Base-by-base conservation (phyloP, 2,113 vertebrate species). In the Heptranchias perlo region DNA sequence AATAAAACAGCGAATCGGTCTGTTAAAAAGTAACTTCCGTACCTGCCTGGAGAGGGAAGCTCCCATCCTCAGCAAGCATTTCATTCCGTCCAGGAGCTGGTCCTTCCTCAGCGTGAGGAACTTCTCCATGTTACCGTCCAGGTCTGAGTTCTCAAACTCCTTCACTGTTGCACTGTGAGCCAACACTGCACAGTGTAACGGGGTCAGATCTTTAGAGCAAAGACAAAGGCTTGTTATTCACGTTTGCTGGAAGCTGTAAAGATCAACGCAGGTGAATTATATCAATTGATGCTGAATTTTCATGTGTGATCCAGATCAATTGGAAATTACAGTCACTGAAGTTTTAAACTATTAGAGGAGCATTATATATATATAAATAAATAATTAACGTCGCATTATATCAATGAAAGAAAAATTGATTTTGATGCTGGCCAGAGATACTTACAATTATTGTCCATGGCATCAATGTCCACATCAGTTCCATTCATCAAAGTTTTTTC, bases 1-100 rank as follows among this genome's bases (percentile, higher is more conserved):
- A 62, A 64, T 21, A 93, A 39, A 62, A 31, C 84, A 7, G 44
- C 7, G 18, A 86, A 61, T 54, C 2, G n/a, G 35, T 76, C 14
- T 5, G 73, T 76, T 76, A 76, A 76, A n/a, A 47, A 44, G 39
- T 44, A 47, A 47, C 87, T 16, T 0, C 96, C 97, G 69, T 96
- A 98, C 98, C 97, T 97, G 97, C 67, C 96, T 64, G 58, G 97
- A 97, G 0, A 96, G 96, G 96, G 96, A 96, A 73, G 97, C 98
- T 96, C 98, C 98, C 98, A 99, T 98, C 96, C 98, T 97, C 23
- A 99, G 96, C 52, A 99, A 97, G 96, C 97, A 98, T 87, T 97
- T 97, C 64, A 99, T 98, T 0, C 98, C 98, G 96, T 98, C 98
- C 89, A 97, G 97, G 96, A 98, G 98, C 94, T 98, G 98, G 25